Base-by-base conservation (phyloP, 30 jellyfish, hydroid and myxozoan genomes). In the Chironex yamaguchii region DNA sequence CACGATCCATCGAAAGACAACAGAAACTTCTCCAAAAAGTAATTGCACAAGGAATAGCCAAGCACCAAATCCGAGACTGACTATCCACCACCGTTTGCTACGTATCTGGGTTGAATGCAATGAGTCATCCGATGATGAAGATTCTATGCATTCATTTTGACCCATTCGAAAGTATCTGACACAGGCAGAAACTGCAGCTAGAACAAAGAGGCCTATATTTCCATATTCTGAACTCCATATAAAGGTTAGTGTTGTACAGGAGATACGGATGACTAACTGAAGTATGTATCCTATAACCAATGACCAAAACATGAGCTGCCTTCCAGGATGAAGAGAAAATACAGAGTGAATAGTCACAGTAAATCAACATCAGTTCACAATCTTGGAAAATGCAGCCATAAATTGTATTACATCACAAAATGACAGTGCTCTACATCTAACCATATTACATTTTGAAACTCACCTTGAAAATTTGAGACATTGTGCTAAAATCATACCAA, bases 1-100 rank as follows among this genome's bases (percentile, higher is more conserved):
- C 34, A 87, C 87, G 20, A 83, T 69, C 52, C 72, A 84, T 52
- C 94, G 31, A 29, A 85, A 71, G 26, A 84, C 42, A 36, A 84
- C 88, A 4, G 94, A 84, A n/a, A 84, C 88, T 31, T 84, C 94
- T 12, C 82, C 94, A 71, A 84, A 84, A 33, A 84, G 76, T 82
- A 85, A 71, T 67, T 84, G 94, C 22, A 71, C 88, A 50, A 84
- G 52, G 66, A 84, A 84, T 30, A 84, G 76, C 94, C 94, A 84
- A 1, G 94, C 52, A 3, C 94, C 94, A 33, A 71, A 22, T 4
- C 94, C 94, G 14, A 72, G 31, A 32, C 81, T 88, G 53, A 71
- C 76, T 0, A 72, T 32, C 14, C 52, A 21, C 87, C 94, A 84
- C 0, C 87, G 22, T 3, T 73, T 66, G 1, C 27, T 6, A 48